phyloP scores from a whole-genome alignment of 2,797 vertebrate species.

The Alfaro cultratus region DNA sequence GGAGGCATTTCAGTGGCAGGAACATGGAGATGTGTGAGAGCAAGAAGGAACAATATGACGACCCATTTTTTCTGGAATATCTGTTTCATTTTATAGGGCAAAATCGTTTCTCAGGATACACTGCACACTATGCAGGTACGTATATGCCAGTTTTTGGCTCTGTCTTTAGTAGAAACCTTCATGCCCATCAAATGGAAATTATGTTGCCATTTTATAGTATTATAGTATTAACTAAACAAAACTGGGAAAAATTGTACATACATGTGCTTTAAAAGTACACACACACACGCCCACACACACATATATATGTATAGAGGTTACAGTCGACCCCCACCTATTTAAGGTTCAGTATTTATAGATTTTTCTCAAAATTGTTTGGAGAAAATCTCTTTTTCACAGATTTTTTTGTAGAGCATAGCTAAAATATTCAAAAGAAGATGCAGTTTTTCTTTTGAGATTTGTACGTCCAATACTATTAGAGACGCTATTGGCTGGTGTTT shows the following conservation, averaged over 20 bases:
- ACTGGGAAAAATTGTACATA: not conserved
- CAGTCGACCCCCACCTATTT: too few relatives aligned
- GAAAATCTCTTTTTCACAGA: not conserved
- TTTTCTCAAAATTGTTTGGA: not conserved
- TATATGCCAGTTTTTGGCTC: not conserved
- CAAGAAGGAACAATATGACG: constrained; percentile 31
- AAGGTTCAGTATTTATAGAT: too few relatives aligned
- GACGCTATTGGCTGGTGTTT: not conserved
- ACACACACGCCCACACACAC: too few relatives aligned
- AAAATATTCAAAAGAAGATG: not conserved
- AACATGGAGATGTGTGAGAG: constrained; percentile 36
- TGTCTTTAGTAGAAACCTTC: not conserved
- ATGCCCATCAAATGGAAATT: not conserved
- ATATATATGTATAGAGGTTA: not conserved
- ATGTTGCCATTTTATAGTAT: not conserved
- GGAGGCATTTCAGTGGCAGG: constrained; percentile 36
- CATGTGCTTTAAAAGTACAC: not conserved
- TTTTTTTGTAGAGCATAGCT: not conserved
- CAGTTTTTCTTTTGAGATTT: not conserved
- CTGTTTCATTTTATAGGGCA: not conserved
- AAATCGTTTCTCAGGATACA: not conserved
- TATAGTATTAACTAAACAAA: not conserved
- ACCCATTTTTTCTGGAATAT: constrained; percentile 12
- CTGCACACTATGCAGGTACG: not conserved
- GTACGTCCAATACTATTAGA: too few relatives aligned